Conservation (phyloP, 2,888 invertebrate genomes). For the Pantelozetes paolii region DNA sequence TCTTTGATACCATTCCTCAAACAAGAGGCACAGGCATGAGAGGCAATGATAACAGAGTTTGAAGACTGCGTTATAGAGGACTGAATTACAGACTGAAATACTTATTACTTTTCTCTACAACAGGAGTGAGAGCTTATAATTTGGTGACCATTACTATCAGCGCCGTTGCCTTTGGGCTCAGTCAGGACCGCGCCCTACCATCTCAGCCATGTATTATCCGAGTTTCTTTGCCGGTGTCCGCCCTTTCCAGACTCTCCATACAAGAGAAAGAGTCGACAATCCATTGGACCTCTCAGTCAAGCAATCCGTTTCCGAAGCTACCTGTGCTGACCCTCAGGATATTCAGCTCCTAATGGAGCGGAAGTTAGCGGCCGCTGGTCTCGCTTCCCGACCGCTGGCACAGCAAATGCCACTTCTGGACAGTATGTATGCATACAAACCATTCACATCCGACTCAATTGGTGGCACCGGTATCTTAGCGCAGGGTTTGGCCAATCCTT, state of each 20-base stretch:
- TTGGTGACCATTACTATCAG: conserved; percentile 11
- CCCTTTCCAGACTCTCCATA: neutral
- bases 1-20: no score
- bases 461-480: neutral
- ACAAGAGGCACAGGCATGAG: no score
- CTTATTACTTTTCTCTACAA: neutral
- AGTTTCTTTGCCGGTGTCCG: conserved; percentile 13
- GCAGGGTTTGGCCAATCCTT: neutral
- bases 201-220: conserved; percentile 27
- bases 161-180: neutral
- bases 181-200: neutral
- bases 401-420: conserved; percentile 35
- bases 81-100: neutral
- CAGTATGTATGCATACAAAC: neutral
- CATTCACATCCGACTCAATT: neutral
- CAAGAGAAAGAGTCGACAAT: conserved; percentile 10
- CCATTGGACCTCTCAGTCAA: conserved; percentile 15
- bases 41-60: no score
- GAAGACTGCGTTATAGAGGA: neutral
- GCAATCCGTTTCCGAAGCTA: neutral
- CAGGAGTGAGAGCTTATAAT: conserved; percentile 19
- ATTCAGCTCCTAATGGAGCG: conserved; percentile 14
- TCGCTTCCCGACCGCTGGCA: neutral
- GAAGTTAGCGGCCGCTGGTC: conserved; percentile 13
- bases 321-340: neutral